phyloP scores from a whole-genome alignment of 2,113 vertebrate species.

The Thermophis baileyi region DNA sequence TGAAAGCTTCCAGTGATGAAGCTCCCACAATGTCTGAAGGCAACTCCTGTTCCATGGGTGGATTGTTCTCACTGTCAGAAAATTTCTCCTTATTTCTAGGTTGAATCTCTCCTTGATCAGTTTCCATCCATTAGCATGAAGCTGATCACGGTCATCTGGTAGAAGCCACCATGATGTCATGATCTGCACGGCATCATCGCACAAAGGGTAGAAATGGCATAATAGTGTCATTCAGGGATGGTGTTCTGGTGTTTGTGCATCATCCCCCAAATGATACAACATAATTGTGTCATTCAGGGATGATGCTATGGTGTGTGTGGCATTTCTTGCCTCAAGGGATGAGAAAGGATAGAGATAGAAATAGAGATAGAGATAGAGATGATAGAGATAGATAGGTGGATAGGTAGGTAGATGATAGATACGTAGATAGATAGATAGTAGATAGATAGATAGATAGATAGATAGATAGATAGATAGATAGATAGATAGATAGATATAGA shows the following conservation, averaged over 20 bases:
- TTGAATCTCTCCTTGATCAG: too few relatives aligned
- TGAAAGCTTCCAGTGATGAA: too few relatives aligned
- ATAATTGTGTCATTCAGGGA: background rate
- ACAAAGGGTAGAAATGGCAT: background rate
- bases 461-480: too few relatives aligned
- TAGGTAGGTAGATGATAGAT: too few relatives aligned
- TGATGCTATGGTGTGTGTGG: background rate
- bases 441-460: too few relatives aligned
- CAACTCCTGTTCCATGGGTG: too few relatives aligned
- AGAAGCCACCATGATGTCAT: background rate
- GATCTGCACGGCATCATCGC: rapidly evolving
- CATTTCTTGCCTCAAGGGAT: background rate
- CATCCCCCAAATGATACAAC: background rate
- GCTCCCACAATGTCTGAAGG: too few relatives aligned
- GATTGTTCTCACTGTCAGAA: too few relatives aligned
- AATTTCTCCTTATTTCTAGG: too few relatives aligned
- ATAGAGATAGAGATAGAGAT: background rate
- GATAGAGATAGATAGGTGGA: background rate
- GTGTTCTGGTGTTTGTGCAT: background rate
- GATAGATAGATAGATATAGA: too few relatives aligned
- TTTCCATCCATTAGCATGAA: background rate
- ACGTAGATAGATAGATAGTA: too few relatives aligned
- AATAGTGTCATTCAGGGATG: background rate
- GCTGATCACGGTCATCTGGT: background rate
- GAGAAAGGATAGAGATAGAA: background rate